These are phyloP conservation scores for Melopsittacus undulatus DNA, from an alignment of 2,797 vertebrate species.

Conservation along the genomic window DNA sequence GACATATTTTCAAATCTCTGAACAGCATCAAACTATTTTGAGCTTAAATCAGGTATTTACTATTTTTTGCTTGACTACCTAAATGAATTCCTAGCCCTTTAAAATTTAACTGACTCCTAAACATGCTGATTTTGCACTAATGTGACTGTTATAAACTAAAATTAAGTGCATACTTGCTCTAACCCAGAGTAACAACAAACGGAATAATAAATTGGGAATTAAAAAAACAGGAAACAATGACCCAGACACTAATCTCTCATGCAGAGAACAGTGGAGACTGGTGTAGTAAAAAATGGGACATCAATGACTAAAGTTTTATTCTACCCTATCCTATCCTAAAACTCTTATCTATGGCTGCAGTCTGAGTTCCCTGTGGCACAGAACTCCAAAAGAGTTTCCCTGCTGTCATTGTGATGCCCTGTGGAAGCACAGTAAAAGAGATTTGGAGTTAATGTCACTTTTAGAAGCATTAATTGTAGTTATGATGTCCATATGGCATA, in stretches of 20 bases:
- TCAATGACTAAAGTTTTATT: neutral
- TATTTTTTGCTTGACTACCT: neutral
- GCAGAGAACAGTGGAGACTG: neutral
- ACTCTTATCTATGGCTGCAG: neutral
- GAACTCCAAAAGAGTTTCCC: neutral
- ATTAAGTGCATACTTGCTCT: neutral
- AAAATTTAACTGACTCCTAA: neutral
- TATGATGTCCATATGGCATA: neutral
- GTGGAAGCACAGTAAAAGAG: neutral
- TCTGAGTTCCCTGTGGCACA: neutral
- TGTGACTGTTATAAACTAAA: neutral
- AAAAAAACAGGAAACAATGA: neutral
- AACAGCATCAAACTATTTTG: neutral
- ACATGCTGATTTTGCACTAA: neutral
- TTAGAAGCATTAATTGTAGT: neutral
- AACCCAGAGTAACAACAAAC: neutral
- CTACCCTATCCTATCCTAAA: neutral
- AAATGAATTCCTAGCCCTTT: neutral
- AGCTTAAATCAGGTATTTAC: conserved; percentile 13
- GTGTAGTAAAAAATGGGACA: neutral
- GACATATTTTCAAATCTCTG: conserved; percentile 3
- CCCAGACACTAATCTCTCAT: neutral
- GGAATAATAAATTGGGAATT: neutral
- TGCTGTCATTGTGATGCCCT: neutral
- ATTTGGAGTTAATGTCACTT: neutral